Base-by-base conservation (phyloP, 2,888 invertebrate species). In the Agrotis exclamationis region DNA sequence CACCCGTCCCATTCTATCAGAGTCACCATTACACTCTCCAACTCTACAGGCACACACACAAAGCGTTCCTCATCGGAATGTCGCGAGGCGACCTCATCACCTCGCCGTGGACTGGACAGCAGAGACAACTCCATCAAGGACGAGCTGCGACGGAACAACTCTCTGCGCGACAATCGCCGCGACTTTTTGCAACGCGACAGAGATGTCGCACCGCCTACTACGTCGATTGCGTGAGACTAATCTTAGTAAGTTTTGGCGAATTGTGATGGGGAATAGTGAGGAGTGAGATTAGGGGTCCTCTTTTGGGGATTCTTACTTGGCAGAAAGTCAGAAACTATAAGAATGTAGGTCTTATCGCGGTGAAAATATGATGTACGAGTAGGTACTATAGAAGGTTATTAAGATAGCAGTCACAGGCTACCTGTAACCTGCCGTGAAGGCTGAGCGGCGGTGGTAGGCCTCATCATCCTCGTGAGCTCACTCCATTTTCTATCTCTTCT, bases 1-100 rank as follows among this genome's bases (percentile, higher is more conserved):
- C 70, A 66, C 58, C 45, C 33, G 60, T 65, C 53, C 56, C 69
- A 74, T 60, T n/a, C 56, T n/a, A 33, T 56, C 56, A 70, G 64
- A 57, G 39, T 70, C 67, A 44, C 20, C 58, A 68, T 58, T 67
- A 62, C 77, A 76, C 28, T 62, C 44, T 20, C 60, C 63, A 57
- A n/a, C 48, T 80, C 22, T 70, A 14, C 88, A 96, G 96, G 96
- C 75, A 92, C 93, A n/a, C 94, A 96, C 86, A 95, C 96, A 54
- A 96, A 96, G 76, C 93, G 96, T 1, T 96, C 96, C 0, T 96
- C 96, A 0, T 96, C 96, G 0, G 96, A 96, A 84, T 96, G 96
- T 70, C 92, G 96, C 18, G 96, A 96, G 20, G 84, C 93, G 1
- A 89, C 91, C 0, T 93, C 92, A 0, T 94, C 95, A 0, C 93